These are phyloP conservation scores for Sapayoa aenigma DNA, from an alignment of 2,113 vertebrate genomes.

Conservation along the genomic window DNA sequence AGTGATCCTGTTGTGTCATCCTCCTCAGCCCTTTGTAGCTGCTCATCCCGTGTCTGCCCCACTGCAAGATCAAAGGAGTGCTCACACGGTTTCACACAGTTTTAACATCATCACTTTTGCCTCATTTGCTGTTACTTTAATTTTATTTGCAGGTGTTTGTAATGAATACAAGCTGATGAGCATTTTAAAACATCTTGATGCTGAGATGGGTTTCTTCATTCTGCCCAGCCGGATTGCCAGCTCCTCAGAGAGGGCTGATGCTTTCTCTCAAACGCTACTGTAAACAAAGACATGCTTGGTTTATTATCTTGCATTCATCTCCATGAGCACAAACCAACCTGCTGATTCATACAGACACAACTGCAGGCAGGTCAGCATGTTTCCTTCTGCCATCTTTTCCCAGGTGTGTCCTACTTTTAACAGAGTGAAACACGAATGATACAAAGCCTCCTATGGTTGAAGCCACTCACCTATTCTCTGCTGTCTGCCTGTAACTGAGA, in stretches of 20 bases:
- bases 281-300: background rate
- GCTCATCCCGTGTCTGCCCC: background rate
- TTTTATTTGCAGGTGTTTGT: constrained; percentile 57
- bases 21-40: background rate
- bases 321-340: background rate
- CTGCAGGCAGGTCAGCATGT: background rate
- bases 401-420: constrained; percentile 18
- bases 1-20: background rate
- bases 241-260: background rate
- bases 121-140: background rate
- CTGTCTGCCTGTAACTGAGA: background rate
- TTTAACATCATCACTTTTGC: background rate
- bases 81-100: background rate
- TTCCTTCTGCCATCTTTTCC: background rate
- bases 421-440: background rate
- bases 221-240: constrained; percentile 38
- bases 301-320: background rate
- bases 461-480: background rate
- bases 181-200: background rate
- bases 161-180: constrained; percentile 68
- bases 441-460: background rate
- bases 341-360: background rate
- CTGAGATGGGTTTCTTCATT: constrained; percentile 14
- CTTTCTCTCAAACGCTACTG: background rate
- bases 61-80: background rate